These are phyloP conservation scores for Metacarcinus magister DNA, from an alignment of 2,888 invertebrate species.

Conservation along the genomic window DNA sequence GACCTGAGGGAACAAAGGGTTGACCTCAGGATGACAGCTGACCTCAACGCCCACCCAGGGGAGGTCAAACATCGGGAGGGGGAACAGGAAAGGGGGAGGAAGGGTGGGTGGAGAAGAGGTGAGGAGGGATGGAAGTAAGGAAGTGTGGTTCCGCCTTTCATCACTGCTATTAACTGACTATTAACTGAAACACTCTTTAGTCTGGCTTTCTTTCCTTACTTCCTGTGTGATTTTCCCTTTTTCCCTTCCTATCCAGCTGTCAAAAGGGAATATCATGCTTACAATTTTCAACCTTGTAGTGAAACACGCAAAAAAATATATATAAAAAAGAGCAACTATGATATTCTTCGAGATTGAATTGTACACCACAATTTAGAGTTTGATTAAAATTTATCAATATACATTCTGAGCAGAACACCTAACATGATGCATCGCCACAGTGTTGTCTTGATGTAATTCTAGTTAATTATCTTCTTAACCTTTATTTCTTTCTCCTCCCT, in stretches of 20 bases:
- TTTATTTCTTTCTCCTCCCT: no score
- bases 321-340: background rate
- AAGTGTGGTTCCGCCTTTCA: background rate
- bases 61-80: background rate
- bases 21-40: slow-evolving; percentile 34
- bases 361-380: no score
- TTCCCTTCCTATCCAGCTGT: no score
- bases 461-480: no score
- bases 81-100: background rate
- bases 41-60: slow-evolving; percentile 41
- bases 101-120: background rate
- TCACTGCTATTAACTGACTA: background rate
- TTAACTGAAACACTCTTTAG: background rate
- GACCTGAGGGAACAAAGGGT: slow-evolving; percentile 17
- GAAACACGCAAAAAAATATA: background rate
- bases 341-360: background rate
- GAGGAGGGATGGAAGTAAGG: background rate
- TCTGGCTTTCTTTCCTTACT: no score
- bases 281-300: background rate
- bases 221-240: no score
- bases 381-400: no score
- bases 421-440: no score
- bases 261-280: no score
- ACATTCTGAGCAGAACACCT: no score
- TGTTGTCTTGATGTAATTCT: no score